Evolutionary conservation across 2,797 vertebrate genomes (phyloP).

Genomic region (Lepidocolaptes lacrymiger): DNA sequence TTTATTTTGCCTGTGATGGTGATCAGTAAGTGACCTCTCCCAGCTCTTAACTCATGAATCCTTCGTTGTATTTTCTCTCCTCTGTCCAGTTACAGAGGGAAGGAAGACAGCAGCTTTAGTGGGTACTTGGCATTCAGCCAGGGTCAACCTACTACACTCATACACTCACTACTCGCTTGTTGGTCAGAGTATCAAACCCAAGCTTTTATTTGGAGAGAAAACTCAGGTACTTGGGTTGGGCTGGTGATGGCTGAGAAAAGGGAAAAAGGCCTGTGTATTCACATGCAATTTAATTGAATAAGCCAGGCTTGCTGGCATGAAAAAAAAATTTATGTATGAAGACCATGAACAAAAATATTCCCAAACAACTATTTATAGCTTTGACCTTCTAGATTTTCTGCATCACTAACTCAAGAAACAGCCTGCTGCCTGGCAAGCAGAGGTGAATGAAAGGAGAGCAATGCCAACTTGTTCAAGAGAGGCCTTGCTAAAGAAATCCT

Average conservation of each 20-base stretch:
- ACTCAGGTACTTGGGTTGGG: not conserved
- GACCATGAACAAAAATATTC: conserved; percentile 41
- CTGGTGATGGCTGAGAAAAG: not conserved
- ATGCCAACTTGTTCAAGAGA: conserved; percentile 6
- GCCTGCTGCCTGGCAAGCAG: conserved; percentile 48
- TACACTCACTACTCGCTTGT: not conserved
- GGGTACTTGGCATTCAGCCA: no score
- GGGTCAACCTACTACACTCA: not conserved
- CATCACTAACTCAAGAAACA: conserved; percentile 56
- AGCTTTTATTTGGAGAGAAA: not conserved
- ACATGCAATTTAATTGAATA: not conserved
- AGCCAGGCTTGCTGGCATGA: not conserved
- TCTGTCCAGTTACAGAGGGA: no score
- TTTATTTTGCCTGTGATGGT: no score
- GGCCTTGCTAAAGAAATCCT: not conserved
- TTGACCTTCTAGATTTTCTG: conserved; percentile 67
- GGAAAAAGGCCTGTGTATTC: not conserved
- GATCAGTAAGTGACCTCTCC: no score
- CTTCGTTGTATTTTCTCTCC: no score
- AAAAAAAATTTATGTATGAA: conserved; percentile 41
- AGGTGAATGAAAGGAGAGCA: conserved; percentile 49
- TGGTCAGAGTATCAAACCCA: not conserved
- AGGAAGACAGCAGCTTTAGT: no score
- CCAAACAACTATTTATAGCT: conserved; percentile 59
- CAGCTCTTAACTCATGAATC: no score